A percentile compares a stretch with the other conserved stretches of the same genome.
These are phyloP conservation scores for Phaonia tiefii DNA, from an alignment of 2,888 invertebrate species.

Conservation along the genomic window DNA sequence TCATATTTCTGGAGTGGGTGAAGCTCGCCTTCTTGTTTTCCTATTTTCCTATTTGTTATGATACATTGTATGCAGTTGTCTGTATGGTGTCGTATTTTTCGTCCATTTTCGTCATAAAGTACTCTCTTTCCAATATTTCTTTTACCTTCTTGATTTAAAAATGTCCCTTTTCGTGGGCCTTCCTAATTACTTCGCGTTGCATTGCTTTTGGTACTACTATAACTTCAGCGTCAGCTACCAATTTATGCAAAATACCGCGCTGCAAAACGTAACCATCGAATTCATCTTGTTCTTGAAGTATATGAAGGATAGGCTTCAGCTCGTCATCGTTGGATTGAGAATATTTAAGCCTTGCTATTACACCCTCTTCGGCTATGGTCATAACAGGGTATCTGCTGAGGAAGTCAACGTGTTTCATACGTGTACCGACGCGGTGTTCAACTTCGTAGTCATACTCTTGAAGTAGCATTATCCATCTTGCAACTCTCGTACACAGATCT, in stretches of 20 bases:
- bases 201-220: no score
- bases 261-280: no score
- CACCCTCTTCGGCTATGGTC: no score
- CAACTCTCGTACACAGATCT: no score
- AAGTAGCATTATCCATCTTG: no score
- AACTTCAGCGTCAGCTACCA: constrained; percentile 53
- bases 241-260: constrained; percentile 55
- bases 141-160: constrained; percentile 55
- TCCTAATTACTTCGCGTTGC: constrained; percentile 62
- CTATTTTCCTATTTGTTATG: constrained; percentile 53
- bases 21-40: constrained; percentile 68
- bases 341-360: neutral
- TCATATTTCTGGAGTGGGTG: no score
- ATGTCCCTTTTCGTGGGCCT: constrained; percentile 67
- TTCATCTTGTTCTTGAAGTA: constrained; percentile 30
- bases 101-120: no score
- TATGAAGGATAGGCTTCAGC: constrained; percentile 50
- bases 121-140: no score
- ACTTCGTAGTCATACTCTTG: no score
- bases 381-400: no score
- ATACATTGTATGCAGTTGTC: constrained; percentile 52
- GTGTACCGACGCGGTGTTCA: no score
- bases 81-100: constrained; percentile 49
- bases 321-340: constrained; percentile 39
- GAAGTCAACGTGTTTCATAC: no score